Evolutionary conservation across 2,888 invertebrate genomes (phyloP), one percentile per base, ranked within the genome.

Genomic region (Hirtodrosophila duncani): DNA sequence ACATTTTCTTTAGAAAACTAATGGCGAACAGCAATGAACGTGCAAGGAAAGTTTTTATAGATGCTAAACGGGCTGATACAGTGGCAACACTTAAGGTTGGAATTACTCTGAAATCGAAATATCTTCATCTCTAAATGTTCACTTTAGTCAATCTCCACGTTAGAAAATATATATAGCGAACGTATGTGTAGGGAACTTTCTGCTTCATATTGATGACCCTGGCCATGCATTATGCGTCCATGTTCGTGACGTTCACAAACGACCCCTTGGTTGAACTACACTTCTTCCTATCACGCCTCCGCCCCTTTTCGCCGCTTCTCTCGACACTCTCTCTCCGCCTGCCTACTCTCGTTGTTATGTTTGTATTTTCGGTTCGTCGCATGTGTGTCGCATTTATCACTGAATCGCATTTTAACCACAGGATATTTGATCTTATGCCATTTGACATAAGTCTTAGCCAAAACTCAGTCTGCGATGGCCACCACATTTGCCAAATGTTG

Each of bases 371-470:
- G 5, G 21, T 11, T 29, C 26, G 31, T 53, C 44, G 52, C 50
- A 46, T 63, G 58, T 70, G 62, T 72, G 63, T 61, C 68, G 60
- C 70, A 79, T 79, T 79, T 78, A 74, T 78, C 77, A 79, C 61
- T 46, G 72, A 77, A 75, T 78, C 67, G 78, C 63, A 72, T 72
- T 78, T 65, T 72, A 78, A 68, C 79, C 77, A 74, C 79, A 75
- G 77, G 77, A 78, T 79, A 79, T 79, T 78, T 79, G 79, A 79
- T 74, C 77, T 75, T 61, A 61, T 68, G 68, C 79, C 77, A 67
- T 79, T 75, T 70, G 75, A 75, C 71, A 75, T 56, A 59, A 68
- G 77, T 64, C 68, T 67, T 58, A 49, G 43, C 50, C 38, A 27
- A 21, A 46, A 24, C 16, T 20, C n/a, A 23, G 33, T 8, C n/a